phyloP scores from a whole-genome alignment of 2,113 vertebrate species.

The Tursiops truncatus region DNA sequence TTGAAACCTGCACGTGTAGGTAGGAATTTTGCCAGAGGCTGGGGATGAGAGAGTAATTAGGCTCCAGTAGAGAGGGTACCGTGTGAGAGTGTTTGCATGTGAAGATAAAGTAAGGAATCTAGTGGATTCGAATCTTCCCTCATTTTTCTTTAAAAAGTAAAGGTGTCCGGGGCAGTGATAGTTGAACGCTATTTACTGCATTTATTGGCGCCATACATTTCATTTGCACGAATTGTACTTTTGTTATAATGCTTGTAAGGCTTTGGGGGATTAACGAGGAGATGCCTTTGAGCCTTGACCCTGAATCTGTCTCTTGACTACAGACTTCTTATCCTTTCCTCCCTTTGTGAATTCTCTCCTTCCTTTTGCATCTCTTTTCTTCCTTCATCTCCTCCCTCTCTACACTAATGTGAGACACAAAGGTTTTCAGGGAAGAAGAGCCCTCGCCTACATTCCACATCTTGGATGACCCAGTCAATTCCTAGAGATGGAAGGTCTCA shows the following conservation, averaged over 20 bases:
- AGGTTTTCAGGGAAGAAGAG: background rate
- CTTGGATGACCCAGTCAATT: background rate
- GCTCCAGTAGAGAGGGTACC: accelerated
- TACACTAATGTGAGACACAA: too few relatives aligned
- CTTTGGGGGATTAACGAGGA: background rate
- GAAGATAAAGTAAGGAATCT: background rate
- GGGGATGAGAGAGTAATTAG: too few relatives aligned
- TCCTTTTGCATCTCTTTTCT: background rate
- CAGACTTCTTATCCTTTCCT: background rate
- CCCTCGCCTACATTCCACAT: accelerated
- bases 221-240: background rate
- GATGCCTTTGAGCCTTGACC: background rate
- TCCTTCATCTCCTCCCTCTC: too few relatives aligned
- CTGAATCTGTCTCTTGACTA: background rate
- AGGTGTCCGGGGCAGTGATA: background rate
- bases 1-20: background rate
- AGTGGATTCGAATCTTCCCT: background rate
- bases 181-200: background rate
- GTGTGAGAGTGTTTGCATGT: background rate
- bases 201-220: too few relatives aligned
- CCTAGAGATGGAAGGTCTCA: background rate
- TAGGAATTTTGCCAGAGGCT: background rate
- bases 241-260: accelerated
- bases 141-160: background rate
- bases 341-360: background rate